Conservation (phyloP, 2,113 vertebrate genomes). For the Sinocyclocheilus grahami region DNA sequence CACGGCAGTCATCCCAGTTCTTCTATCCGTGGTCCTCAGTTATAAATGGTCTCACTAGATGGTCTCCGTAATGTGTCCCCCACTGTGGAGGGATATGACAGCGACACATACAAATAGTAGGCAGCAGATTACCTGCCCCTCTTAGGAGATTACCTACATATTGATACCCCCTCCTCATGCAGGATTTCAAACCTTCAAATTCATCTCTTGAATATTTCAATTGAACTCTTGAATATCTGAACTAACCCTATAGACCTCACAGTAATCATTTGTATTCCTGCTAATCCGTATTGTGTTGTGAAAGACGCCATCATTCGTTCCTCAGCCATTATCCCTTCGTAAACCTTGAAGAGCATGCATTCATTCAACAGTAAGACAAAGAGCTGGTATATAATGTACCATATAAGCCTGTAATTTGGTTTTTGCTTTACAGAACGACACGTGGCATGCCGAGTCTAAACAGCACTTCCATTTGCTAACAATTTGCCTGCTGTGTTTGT, state of each 20-base stretch:
- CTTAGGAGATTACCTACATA: constrained; percentile 10
- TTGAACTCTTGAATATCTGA: not conserved
- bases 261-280: not conserved
- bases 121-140: not conserved
- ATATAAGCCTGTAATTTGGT: not conserved
- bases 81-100: not conserved
- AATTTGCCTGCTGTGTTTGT: not conserved
- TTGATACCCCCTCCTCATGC: not conserved
- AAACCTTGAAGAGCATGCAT: not conserved
- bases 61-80: not conserved
- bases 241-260: not conserved
- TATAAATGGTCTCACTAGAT: constrained; percentile 20
- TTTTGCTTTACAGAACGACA: constrained; percentile 8
- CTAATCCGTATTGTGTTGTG: not conserved
- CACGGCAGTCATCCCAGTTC: not conserved
- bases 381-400: constrained; percentile 17
- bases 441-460: constrained; percentile 19
- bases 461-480: constrained; percentile 21
- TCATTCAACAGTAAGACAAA: not conserved
- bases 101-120: constrained; percentile 18
- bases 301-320: not conserved
- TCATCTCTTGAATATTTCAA: not conserved
- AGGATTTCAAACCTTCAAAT: constrained; percentile 6
- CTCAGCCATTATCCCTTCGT: not conserved
- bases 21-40: not conserved